Evolutionary conservation across 1,140 invertebrate genomes (phyloP), one percentile per base, ranked within the genome.

Genomic region (Mactra quadrangularis): DNA sequence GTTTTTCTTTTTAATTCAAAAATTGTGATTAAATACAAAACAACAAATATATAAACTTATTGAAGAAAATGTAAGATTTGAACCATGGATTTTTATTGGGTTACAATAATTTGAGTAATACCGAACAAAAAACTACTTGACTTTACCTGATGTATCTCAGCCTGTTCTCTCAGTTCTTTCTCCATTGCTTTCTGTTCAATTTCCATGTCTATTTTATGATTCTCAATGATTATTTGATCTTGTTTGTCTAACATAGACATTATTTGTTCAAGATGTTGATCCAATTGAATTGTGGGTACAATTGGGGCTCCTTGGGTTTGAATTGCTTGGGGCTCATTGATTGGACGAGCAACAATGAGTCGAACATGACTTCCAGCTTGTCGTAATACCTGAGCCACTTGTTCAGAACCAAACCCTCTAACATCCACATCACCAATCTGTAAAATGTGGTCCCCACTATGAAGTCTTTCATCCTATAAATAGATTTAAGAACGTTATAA

Each of bases 401-500:
- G 97, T 90, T 99, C 98, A 27, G 96, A 97, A 52, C 96, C 96
- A 94, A 98, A 97, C 4, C 97, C 91, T 57, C 97, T 95, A 74
- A 98, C 94, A 93, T 97, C 97, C 60, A 98, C 97, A 85, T 97
- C 97, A 9, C 97, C 97, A 84, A 99, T 98, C 94, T 98, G 97
- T 66, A 99, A 94, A 66, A 99, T 96, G 93, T 99, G 97, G 93
- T 99, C 98, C 17, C 97, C 97, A 92, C 97, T 96, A 91, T 97
- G 96, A 71, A 99, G 94, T 9, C 97, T 94, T 7, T 96, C 96
- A 93, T 98, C 97, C 94, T 97, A 94, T 29, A 87, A 84, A 22
- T 74, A 11, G n/a, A n/a, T n/a, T n/a, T n/a, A n/a, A n/a, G n/a
- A n/a, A n/a, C n/a, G n/a, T n/a, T n/a, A n/a, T n/a, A n/a, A n/a